These are phyloP conservation scores for Odocoileus virginianus DNA, from an alignment of 2,113 vertebrate genomes.

Conservation along the genomic window DNA sequence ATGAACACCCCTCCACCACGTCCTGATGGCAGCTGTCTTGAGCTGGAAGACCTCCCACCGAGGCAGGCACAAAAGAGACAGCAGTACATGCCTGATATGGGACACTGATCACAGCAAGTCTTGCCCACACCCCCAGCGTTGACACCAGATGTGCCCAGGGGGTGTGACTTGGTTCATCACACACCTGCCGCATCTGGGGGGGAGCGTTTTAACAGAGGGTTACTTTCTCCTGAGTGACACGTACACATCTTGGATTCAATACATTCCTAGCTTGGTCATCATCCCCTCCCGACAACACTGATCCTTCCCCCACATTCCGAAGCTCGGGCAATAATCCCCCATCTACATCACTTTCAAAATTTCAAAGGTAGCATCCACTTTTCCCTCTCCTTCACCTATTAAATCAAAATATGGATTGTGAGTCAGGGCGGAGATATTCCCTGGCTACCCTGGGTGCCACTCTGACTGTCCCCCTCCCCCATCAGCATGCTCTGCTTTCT, in stretches of 20 bases:
- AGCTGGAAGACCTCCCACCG: background rate
- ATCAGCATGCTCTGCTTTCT: background rate
- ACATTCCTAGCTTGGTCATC: background rate
- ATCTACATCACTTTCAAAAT: background rate
- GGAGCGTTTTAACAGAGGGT: background rate
- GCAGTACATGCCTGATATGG: fast-evolving
- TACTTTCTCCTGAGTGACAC: background rate
- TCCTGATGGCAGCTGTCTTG: background rate
- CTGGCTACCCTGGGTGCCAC: background rate
- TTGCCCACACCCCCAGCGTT: background rate
- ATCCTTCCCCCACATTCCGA: background rate
- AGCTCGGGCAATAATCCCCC: background rate
- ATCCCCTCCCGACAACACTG: fast-evolving
- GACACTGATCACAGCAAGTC: background rate
- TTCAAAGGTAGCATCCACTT: background rate
- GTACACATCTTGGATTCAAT: no score
- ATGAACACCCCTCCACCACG: background rate
- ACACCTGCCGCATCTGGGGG: background rate
- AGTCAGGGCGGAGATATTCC: background rate
- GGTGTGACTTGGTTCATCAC: fast-evolving
- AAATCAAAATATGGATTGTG: background rate
- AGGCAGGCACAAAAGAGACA: background rate
- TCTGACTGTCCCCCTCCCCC: background rate
- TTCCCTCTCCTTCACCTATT: background rate
- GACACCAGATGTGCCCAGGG: fast-evolving